Conservation (phyloP, 2,888 invertebrate species). For the Arge pagana region DNA sequence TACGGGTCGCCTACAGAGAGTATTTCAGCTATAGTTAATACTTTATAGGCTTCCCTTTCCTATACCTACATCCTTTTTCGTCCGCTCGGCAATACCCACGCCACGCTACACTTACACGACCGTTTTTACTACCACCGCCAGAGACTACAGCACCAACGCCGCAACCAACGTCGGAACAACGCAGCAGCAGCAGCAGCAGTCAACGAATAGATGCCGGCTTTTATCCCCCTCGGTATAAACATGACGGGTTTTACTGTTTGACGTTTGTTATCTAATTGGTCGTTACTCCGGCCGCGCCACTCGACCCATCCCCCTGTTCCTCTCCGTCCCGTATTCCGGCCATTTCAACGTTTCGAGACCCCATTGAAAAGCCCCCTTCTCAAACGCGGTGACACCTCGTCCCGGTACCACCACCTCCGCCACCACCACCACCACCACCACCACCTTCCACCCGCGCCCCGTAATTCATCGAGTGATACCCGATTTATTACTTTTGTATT, state of each 20-base stretch:
- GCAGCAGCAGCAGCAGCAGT: conserved; percentile 9
- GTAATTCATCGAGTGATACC: conserved; percentile 19
- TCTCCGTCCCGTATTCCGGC: conserved; percentile 16
- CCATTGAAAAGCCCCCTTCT: background rate
- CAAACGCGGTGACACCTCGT: background rate
- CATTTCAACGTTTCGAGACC: conserved; percentile 26
- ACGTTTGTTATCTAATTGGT: conserved; percentile 54
- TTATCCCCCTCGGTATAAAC: conserved; percentile 49
- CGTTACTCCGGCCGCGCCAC: conserved; percentile 37
- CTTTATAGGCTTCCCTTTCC: conserved; percentile 8
- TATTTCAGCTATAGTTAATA: conserved; percentile 11
- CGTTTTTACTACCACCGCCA: background rate
- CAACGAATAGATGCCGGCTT: conserved; percentile 37
- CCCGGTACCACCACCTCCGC: conserved; percentile 1
- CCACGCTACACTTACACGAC: background rate
- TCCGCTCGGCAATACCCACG: background rate
- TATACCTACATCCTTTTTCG: background rate
- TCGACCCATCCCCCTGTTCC: conserved; percentile 25
- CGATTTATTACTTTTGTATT: conserved; percentile 12
- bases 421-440: no score
- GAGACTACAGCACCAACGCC: conserved; percentile 6
- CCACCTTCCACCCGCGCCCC: conserved; percentile 5
- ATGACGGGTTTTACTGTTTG: conserved; percentile 52
- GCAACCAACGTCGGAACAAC: no score
- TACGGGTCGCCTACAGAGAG: conserved; percentile 6